phyloP scores from a whole-genome alignment of 2,113 vertebrate species.

The Fulica atra region DNA sequence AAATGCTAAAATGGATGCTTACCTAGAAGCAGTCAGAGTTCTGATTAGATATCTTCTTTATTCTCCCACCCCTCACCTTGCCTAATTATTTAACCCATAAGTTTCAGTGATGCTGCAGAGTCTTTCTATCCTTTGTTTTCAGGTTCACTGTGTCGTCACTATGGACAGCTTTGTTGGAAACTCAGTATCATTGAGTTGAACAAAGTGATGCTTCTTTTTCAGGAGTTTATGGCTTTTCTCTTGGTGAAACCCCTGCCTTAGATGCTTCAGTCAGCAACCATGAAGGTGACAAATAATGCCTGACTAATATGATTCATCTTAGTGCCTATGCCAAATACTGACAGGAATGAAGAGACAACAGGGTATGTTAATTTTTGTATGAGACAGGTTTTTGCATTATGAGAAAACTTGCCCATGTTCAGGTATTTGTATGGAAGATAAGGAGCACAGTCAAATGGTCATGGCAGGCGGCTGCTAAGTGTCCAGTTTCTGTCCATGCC shows the following conservation, averaged over 20 bases:
- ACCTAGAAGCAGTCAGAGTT: background rate
- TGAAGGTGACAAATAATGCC: background rate
- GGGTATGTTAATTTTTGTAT: background rate
- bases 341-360: background rate
- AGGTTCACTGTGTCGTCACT: background rate
- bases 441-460: background rate
- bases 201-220: background rate
- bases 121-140: background rate
- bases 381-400: background rate
- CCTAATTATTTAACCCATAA: background rate
- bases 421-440: background rate
- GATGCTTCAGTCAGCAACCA: background rate
- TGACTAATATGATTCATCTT: background rate
- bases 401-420: background rate
- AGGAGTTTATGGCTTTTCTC: background rate
- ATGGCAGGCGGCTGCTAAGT: background rate
- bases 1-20: background rate
- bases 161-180: background rate
- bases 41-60: background rate
- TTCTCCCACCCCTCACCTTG: background rate
- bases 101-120: background rate
- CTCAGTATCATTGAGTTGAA: background rate
- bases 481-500: background rate
- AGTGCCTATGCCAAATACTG: background rate
- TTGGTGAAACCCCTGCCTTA: background rate